phyloP scores from a whole-genome alignment of 2,797 vertebrate species.

The Botia almorhae region DNA sequence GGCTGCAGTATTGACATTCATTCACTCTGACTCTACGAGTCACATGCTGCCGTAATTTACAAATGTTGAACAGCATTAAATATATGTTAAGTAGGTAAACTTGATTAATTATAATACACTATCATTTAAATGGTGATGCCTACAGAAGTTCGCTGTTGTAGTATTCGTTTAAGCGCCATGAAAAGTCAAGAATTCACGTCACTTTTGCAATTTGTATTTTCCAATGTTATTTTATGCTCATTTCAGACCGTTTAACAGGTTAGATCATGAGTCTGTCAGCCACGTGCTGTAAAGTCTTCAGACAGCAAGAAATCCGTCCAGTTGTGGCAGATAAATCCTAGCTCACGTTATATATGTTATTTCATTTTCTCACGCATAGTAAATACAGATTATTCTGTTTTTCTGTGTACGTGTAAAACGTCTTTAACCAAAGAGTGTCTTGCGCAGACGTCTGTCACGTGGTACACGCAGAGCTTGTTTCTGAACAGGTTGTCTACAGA shows the following conservation, averaged over 20 bases:
- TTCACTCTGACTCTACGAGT: neutral
- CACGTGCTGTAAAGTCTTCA: neutral
- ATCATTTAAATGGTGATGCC: neutral
- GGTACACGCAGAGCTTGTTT: conserved; percentile 53
- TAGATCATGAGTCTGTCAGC: neutral
- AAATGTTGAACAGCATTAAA: neutral
- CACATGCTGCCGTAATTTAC: neutral
- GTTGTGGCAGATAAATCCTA: neutral
- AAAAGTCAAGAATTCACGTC: neutral
- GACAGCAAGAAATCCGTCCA: neutral
- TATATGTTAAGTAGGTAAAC: neutral
- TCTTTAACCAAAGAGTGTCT: conserved; percentile 37
- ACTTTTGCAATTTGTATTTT: neutral
- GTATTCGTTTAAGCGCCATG: too few species aligned
- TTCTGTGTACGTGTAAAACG: conserved; percentile 3
- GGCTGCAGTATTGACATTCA: neutral
- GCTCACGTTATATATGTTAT: neutral
- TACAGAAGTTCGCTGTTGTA: too few species aligned
- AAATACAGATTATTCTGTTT: conserved; percentile 1
- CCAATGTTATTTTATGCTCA: neutral
- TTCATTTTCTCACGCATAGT: neutral
- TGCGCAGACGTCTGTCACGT: conserved; percentile 17
- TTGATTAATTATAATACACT: neutral
- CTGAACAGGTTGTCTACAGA: conserved; percentile 70
- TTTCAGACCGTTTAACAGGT: neutral